phyloP scores from a whole-genome alignment of 2,797 vertebrate species.

The Gastrophryne carolinensis region DNA sequence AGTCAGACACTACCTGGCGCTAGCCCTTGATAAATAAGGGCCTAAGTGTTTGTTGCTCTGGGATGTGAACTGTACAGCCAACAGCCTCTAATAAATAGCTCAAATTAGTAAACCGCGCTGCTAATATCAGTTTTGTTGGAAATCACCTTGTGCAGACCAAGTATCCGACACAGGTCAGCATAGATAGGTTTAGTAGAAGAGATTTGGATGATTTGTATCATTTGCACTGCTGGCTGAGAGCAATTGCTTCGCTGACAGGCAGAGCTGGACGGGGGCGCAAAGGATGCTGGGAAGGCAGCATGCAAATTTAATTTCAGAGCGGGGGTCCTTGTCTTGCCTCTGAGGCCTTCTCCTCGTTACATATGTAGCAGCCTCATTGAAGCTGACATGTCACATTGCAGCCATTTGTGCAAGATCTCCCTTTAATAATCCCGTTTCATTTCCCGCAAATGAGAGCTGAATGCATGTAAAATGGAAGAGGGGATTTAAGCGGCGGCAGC shows the following conservation, averaged over 20 bases:
- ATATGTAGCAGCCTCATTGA: slow-evolving; percentile 87
- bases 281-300: slow-evolving; percentile 53
- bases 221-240: neutral
- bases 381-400: slow-evolving; percentile 96
- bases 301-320: slow-evolving; percentile 73
- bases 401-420: slow-evolving; percentile 96
- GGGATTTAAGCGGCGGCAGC: slow-evolving; percentile 84
- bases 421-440: slow-evolving; percentile 91
- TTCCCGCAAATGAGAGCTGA: slow-evolving; percentile 83
- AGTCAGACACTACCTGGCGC: too few relatives aligned
- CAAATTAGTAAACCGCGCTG: too few relatives aligned
- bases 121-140: too few relatives aligned
- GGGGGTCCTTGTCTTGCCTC: slow-evolving; percentile 68
- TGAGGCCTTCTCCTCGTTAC: slow-evolving; percentile 69
- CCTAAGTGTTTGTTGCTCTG: too few relatives aligned
- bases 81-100: too few relatives aligned
- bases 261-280: slow-evolving; percentile 10
- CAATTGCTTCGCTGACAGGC: neutral
- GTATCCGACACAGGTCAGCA: too few relatives aligned
- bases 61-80: too few relatives aligned
- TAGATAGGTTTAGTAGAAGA: too few relatives aligned
- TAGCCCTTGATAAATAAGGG: too few relatives aligned
- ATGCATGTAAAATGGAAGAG: slow-evolving; percentile 84
- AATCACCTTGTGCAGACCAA: too few relatives aligned
- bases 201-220: neutral